Conservation (phyloP, 2,113 vertebrate genomes). For the Suricata suricatta region DNA sequence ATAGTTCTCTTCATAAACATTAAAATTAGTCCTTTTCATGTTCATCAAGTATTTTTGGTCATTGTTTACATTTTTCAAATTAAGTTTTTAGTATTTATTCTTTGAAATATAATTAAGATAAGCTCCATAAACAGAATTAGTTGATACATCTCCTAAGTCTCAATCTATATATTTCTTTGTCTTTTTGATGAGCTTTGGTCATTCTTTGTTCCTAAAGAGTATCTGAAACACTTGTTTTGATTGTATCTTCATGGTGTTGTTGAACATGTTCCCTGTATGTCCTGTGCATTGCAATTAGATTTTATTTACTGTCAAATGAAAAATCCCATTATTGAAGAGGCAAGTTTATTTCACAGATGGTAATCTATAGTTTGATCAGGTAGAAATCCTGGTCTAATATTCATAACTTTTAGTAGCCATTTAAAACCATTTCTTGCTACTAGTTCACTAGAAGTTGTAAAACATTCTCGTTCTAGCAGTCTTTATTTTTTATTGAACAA, state of each 20-base stretch:
- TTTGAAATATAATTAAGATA: background rate
- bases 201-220: background rate
- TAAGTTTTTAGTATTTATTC: background rate
- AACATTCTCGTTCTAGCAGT: background rate
- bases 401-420: background rate
- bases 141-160: background rate
- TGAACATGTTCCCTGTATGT: background rate
- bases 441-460: background rate
- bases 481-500: background rate
- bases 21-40: background rate
- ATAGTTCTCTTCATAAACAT: background rate
- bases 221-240: background rate
- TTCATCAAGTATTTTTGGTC: background rate
- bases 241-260: background rate
- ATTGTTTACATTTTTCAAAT: background rate
- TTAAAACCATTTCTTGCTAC: background rate
- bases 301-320: background rate
- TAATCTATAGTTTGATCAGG: background rate
- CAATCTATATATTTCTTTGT: background rate
- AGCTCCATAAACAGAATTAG: background rate
- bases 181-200: background rate
- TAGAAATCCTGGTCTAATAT: background rate
- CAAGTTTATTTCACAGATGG: background rate
- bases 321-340: background rate
- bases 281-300: background rate